Conservation (phyloP, 1,140 invertebrate species). For the Eupeodes corollae region DNA sequence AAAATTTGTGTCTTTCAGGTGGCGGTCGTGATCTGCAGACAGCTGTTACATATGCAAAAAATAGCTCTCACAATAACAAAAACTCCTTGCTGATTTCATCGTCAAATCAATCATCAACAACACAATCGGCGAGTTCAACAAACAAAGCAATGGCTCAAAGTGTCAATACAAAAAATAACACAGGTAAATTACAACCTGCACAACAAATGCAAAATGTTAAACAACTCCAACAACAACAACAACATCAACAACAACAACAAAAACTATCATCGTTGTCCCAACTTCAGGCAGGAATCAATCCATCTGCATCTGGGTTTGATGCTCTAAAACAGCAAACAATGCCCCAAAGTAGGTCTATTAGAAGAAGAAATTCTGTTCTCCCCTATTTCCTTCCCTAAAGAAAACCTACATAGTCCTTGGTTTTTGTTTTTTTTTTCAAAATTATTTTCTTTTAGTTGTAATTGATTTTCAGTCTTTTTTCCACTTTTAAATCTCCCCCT, state of each 20-base stretch:
- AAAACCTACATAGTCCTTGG: too few species aligned
- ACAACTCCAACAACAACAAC: background rate
- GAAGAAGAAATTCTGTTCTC: too few species aligned
- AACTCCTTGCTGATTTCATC: constrained; percentile 9
- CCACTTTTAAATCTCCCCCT: too few species aligned
- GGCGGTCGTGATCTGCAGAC: constrained; percentile 69
- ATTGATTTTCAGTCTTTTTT: too few species aligned
- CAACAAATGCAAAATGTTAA: background rate
- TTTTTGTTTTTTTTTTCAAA: too few species aligned
- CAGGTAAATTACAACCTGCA: background rate
- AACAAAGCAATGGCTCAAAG: background rate
- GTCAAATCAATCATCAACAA: constrained; percentile 1
- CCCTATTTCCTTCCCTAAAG: too few species aligned
- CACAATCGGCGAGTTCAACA: background rate
- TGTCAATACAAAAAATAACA: background rate
- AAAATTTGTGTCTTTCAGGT: constrained; percentile 43
- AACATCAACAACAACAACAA: constrained; percentile 7
- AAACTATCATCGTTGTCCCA: background rate
- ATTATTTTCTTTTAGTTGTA: too few species aligned
- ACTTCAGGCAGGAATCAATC: too few species aligned
- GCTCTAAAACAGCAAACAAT: too few species aligned
- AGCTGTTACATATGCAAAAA: constrained; percentile 49
- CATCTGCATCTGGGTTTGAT: too few species aligned
- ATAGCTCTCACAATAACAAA: constrained; percentile 23
- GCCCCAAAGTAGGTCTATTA: too few species aligned